Base-by-base conservation (phyloP, 2,113 vertebrate genomes). In the Phylloscopus trochilus region DNA sequence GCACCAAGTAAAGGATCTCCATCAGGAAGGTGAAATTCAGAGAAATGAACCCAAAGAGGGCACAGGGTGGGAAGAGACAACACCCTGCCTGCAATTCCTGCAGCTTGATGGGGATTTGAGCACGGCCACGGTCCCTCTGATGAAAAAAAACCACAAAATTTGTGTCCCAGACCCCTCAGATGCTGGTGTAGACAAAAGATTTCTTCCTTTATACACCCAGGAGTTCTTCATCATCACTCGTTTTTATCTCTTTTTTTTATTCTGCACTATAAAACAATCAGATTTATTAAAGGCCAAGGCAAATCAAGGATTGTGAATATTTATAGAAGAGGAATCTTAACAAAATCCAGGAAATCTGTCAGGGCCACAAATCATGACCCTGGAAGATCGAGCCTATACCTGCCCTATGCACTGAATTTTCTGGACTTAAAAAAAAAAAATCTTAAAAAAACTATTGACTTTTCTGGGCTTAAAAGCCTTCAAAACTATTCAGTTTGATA, bases 401-500 rank as follows among this genome's bases (percentile, higher is more conserved):
- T 41, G 13, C 26, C 46, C 35, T 10, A 27, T 27, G 13, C 47
- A 43, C 10, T 17, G 39, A 28, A 9, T 7, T 44, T 24, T 37
- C 33, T 80, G 26, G 20, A 26, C 20, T 37, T 47, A 31, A 47
- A 75, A 46, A 17, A 31, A 47, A 75, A 46, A 17, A 3, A 39
- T 39, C 22, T 43, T 14, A 12, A n/a, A 11, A 11, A n/a, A 44
- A 44, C 0, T 3, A n/a, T 7, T 43, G 9, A 43, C 4, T 26
- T 33, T 21, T 24, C 15, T 41, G 3, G 35, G 49, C 21, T 41
- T 43, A 55, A 72, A n/a, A 44, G 11, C 1, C 21, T 33, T 23
- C 4, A 10, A 52, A 70, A 7, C 4, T 1, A 28, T 13, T 18
- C 19, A 13, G 4, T 26, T n/a, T 5, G n/a, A 5, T 47, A 3